Percentiles rank a stretch among this genome's conserved stretches.
phyloP scores from a whole-genome alignment of 2,888 invertebrate species.

The Lymantria monacha region DNA sequence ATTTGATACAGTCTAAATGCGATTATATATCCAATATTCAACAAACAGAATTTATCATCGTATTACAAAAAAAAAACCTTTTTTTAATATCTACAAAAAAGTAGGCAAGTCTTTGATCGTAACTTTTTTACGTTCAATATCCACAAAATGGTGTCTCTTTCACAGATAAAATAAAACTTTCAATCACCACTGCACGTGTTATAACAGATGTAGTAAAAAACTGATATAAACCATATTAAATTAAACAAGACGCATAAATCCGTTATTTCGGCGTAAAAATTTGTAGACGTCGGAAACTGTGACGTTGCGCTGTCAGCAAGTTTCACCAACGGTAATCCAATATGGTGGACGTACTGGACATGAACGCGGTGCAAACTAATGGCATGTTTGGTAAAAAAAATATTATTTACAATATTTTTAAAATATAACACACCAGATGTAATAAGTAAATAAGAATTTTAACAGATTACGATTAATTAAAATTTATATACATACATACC shows the following conservation, averaged over 20 bases:
- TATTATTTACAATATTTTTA: too few relatives aligned
- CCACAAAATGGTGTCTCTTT: slow-evolving; percentile 3
- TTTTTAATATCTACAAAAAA: not conserved
- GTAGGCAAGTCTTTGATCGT: slow-evolving; percentile 4
- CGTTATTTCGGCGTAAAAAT: slow-evolving; percentile 31
- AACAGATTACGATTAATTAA: too few relatives aligned
- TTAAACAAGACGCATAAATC: slow-evolving; percentile 32
- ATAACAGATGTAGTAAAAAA: slow-evolving; percentile 23
- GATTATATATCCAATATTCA: slow-evolving; percentile 2
- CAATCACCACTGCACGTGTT: slow-evolving; percentile 18
- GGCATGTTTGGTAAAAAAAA: not conserved
- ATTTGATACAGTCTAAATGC: not conserved
- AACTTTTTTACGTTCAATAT: slow-evolving; percentile 6
- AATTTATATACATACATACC: too few relatives aligned
- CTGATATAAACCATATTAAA: slow-evolving; percentile 18
- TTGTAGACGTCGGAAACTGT: slow-evolving; percentile 32
- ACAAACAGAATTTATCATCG: slow-evolving; percentile 6
- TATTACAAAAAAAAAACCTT: slow-evolving; percentile 1
- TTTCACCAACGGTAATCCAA: slow-evolving; percentile 67
- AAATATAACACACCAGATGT: too few relatives aligned
- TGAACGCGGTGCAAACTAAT: slow-evolving; percentile 14
- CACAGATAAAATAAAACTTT: slow-evolving; percentile 18
- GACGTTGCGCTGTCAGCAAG: slow-evolving; percentile 57
- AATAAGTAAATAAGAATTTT: not conserved
- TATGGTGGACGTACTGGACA: slow-evolving; percentile 50